These are phyloP conservation scores for Ploceus nigricollis DNA, from an alignment of 2,113 vertebrate genomes.

Conservation along the genomic window DNA sequence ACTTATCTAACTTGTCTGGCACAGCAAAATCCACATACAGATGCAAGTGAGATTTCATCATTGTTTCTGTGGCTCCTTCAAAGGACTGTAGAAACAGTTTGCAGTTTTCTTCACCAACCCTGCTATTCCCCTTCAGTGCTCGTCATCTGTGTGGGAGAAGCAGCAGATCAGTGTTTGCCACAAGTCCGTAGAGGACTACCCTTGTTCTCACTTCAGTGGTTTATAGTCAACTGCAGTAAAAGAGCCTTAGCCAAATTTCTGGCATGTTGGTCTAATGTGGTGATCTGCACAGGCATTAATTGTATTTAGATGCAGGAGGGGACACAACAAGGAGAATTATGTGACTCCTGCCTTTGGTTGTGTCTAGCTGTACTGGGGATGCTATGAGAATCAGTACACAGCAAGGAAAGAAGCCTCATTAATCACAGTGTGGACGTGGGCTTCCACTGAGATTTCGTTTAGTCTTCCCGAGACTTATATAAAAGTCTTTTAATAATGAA, in stretches of 20 bases:
- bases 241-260: not conserved
- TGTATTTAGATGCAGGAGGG: not conserved
- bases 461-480: not conserved
- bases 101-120: not conserved
- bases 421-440: rapidly evolving
- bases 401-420: not conserved
- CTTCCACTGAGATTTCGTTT: not conserved
- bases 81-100: not conserved
- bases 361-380: not conserved
- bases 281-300: not conserved
- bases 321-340: not conserved
- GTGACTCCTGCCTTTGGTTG: not conserved
- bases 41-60: not conserved
- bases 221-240: not conserved
- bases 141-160: not conserved
- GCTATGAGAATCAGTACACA: not conserved
- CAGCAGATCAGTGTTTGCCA: not conserved
- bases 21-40: not conserved
- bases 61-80: not conserved
- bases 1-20: not conserved
- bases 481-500: not conserved
- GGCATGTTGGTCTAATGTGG: not conserved
- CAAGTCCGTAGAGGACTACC: not conserved
- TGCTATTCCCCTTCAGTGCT: not conserved
- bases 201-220: not conserved